These are phyloP conservation scores for Solenodon paradoxus DNA, from an alignment of 2,113 vertebrate species.

Conservation along the genomic window DNA sequence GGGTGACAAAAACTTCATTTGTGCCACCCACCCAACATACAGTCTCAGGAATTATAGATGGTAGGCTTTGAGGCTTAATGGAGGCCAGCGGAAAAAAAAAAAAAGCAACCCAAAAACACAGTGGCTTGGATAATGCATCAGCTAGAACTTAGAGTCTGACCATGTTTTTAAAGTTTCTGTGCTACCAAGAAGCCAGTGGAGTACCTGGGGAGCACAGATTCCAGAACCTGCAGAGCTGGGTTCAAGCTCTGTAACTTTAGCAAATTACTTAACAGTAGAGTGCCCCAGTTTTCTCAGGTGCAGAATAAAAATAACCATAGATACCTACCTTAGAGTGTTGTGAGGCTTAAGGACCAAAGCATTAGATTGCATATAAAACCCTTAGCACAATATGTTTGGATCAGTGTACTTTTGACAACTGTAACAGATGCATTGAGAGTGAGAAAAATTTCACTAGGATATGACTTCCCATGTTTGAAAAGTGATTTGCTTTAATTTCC, in stretches of 20 bases:
- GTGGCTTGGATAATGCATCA: neutral
- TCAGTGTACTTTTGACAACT: neutral
- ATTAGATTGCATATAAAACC: neutral
- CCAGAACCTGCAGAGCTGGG: neutral
- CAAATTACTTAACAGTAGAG: neutral
- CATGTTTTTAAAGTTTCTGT: neutral
- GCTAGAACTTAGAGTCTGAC: neutral
- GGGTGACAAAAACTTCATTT: conserved; percentile 41
- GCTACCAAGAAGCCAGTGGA: neutral
- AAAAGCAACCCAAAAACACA: neutral
- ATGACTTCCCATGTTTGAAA: neutral
- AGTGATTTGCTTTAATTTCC: conserved; percentile 43
- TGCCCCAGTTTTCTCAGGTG: conserved; percentile 4
- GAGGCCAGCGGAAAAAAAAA: neutral
- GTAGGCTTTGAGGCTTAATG: neutral
- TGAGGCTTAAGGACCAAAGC: neutral
- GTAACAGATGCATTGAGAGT: neutral
- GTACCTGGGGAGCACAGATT: neutral
- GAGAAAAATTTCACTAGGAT: neutral
- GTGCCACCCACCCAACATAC: neutral
- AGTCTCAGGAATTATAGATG: conserved; percentile 53
- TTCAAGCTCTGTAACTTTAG: neutral
- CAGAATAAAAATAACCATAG: neutral
- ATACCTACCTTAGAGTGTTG: neutral
- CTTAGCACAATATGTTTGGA: neutral